Evolutionary conservation across 35 echinoderm and acorn worm species (phyloP), one percentile per base, ranked within the genome.

Genomic region (Patiria miniata): DNA sequence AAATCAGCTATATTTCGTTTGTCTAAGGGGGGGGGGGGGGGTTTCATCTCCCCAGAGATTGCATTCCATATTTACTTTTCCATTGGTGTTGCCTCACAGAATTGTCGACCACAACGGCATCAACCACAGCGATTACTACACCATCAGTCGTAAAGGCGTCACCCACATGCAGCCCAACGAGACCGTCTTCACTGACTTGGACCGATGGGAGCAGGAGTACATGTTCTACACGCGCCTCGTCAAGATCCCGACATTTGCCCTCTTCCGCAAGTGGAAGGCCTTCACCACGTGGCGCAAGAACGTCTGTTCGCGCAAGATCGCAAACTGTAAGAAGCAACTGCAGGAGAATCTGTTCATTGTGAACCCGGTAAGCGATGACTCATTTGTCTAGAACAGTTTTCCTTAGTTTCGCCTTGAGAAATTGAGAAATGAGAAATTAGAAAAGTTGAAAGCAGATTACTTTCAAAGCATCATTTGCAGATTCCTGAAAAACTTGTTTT

Each of bases 311-410:
- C 80, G 86, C 39, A 91, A 94, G 77, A 88, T 98, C 36, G 87
- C 92, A 6, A 88, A 34, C 37, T 98, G 96, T 42, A 98, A 98
- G 89, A 98, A 98, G 51, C 96, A 94, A 39, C 87, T 98, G 16
- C 92, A 98, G 42, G 96, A 98, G 30, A 98, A 98, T 65, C 83
- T 98, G 16, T 98, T 98, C 44, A 98, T 98, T 73, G 96, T 98
- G 12, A 98, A 98, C 52, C 89, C 90, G 79, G 96, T 98, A 82
- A 82, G 88, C 61, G 42, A 12, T 47, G 42, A 47, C 32, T 78
- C 17, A 17, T 36, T 34, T 30, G 33, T 34, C 1, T 33, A 1
- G 39, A 36, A 28, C 21, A 78, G 5, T 4, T 5, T 4, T 78
- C 76, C 16, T 21, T 5, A 34, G 36, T 21, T 8, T 5, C 5